Evolutionary conservation across 2,113 vertebrate genomes (phyloP).

Genomic region (Butorides virescens): DNA sequence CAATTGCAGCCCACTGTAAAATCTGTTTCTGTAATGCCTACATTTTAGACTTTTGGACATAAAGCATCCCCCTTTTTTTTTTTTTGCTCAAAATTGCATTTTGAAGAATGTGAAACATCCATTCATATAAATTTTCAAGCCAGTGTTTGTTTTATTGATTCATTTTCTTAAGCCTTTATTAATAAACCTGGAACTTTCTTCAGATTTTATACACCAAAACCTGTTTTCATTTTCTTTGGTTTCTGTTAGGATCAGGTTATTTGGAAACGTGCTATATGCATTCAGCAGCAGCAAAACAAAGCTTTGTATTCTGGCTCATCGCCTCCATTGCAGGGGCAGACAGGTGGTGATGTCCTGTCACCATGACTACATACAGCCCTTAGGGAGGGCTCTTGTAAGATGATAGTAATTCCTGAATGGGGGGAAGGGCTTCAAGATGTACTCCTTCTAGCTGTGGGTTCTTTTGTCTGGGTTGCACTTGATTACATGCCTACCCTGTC

Average conservation of each 20-base stretch:
- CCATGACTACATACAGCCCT: conserved; percentile 73
- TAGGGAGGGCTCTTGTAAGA: conserved; percentile 49
- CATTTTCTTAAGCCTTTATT: not conserved
- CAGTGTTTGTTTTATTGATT: not conserved
- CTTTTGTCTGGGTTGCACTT: not conserved
- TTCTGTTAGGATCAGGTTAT: not conserved
- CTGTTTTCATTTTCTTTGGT: not conserved
- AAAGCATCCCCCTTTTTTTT: not conserved
- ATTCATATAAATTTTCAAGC: not conserved
- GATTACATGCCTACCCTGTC: not conserved
- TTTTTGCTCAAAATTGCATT: not conserved
- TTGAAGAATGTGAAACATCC: not conserved
- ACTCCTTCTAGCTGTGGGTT: not conserved
- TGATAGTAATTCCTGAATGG: conserved; percentile 34
- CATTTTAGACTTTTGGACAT: not conserved
- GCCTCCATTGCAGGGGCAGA: conserved; percentile 50
- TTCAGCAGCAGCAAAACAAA: conserved; percentile 20
- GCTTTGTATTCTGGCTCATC: conserved; percentile 21
- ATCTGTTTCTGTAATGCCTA: not conserved
- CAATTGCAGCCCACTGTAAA: not conserved
- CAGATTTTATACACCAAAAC: not conserved
- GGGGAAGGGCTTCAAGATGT: not conserved
- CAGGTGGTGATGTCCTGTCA: conserved; percentile 70
- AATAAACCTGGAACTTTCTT: not conserved
- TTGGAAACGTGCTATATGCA: not conserved